Percentiles rank a stretch among this genome's conserved stretches.
These are phyloP conservation scores for Cranoglanis bouderius DNA, from an alignment of 2,113 vertebrate genomes.

Conservation along the genomic window DNA sequence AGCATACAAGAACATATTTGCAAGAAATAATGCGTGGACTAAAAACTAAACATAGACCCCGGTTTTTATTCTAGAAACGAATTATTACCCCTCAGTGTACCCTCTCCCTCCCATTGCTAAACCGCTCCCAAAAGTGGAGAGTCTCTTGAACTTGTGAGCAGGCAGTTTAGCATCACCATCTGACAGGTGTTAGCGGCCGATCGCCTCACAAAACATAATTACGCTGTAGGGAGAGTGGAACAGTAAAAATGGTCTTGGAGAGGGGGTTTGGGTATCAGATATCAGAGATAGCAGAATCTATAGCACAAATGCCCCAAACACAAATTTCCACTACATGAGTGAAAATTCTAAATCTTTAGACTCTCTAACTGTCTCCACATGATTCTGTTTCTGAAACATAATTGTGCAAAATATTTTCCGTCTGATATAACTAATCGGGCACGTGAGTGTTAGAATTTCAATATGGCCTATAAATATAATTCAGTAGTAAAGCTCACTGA, in stretches of 20 bases:
- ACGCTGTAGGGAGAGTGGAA: slow-evolving; percentile 12
- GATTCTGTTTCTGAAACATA: background rate
- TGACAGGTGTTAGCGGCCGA: slow-evolving; percentile 46
- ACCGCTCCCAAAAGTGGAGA: slow-evolving; percentile 36
- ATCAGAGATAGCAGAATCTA: background rate
- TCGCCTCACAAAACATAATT: slow-evolving; percentile 31
- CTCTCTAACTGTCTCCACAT: background rate
- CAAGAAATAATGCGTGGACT: background rate
- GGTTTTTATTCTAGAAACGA: background rate
- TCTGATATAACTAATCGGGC: background rate
- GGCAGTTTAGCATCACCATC: slow-evolving; percentile 43
- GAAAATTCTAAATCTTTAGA: background rate
- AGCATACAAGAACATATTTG: background rate
- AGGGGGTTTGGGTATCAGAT: background rate
- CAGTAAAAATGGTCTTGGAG: background rate
- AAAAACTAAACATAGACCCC: background rate
- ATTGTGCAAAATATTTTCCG: background rate
- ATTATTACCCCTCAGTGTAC: slow-evolving; percentile 15
- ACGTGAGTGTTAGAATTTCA: background rate
- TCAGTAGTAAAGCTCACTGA: background rate
- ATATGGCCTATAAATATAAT: background rate
- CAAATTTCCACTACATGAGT: background rate
- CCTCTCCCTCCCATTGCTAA: slow-evolving; percentile 17
- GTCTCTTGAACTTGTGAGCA: slow-evolving; percentile 52
- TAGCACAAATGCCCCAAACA: background rate